Percentiles rank a stretch among this genome's conserved stretches.
These are phyloP conservation scores for Menura novaehollandiae DNA, from an alignment of 2,113 vertebrate genomes.

Conservation along the genomic window DNA sequence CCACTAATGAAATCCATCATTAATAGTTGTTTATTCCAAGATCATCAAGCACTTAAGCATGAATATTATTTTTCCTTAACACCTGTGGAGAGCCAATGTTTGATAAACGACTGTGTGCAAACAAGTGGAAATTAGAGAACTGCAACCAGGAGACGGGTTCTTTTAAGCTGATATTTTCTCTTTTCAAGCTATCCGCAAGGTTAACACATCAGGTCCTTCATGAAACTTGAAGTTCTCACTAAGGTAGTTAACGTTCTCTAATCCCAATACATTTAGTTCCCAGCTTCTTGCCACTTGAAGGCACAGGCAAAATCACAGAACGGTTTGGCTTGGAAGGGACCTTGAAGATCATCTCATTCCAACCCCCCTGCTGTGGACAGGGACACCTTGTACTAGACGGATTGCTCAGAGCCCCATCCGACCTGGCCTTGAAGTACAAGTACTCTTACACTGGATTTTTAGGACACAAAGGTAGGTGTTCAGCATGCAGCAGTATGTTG, in stretches of 20 bases:
- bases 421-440: not conserved
- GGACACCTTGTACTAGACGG: not conserved
- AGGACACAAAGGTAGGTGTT: not conserved
- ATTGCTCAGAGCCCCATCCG: not conserved
- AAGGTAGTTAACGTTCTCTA: not conserved
- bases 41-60: slow-evolving; percentile 3
- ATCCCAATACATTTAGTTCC: not conserved
- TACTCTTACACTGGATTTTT: not conserved
- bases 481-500: not conserved
- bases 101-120: not conserved
- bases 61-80: not conserved
- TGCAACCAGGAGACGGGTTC: not conserved
- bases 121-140: slow-evolving; percentile 10
- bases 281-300: not conserved
- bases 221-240: not conserved
- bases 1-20: not conserved
- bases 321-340: not conserved
- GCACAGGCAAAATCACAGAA: not conserved
- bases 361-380: not conserved
- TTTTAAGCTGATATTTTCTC: not conserved
- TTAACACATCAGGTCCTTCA: not conserved
- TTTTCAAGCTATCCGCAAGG: not conserved
- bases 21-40: slow-evolving; percentile 22
- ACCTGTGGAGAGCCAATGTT: not conserved
- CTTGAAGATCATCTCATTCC: not conserved